Percentiles rank a stretch among this genome's conserved stretches.
phyloP scores from a whole-genome alignment of 1,140 invertebrate species.

The Pseudomyrmex concolor region DNA sequence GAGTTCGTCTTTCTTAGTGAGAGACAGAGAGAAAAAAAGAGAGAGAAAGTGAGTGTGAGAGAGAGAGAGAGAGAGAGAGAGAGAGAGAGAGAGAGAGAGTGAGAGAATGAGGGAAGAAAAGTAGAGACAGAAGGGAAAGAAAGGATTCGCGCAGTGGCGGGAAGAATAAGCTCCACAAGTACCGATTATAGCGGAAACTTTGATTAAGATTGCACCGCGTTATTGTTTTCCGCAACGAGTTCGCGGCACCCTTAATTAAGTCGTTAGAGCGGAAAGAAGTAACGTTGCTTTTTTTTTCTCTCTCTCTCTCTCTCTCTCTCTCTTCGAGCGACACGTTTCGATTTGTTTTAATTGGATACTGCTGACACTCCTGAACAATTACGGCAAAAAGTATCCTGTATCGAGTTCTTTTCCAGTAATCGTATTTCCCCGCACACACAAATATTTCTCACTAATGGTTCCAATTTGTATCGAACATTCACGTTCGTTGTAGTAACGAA shows the following conservation, averaged over 20 bases:
- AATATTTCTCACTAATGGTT: slow-evolving; percentile 26
- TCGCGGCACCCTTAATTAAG: slow-evolving; percentile 46
- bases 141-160: slow-evolving; percentile 33
- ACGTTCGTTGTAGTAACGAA: slow-evolving; percentile 7
- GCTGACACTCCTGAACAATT: slow-evolving; percentile 21
- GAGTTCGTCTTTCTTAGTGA: slow-evolving; percentile 19
- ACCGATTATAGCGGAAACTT: slow-evolving; percentile 60
- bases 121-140: neutral
- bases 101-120: neutral
- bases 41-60: neutral
- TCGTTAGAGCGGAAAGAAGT: slow-evolving; percentile 29
- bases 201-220: slow-evolving; percentile 64
- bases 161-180: slow-evolving; percentile 27
- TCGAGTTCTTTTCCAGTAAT: slow-evolving; percentile 25
- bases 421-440: slow-evolving; percentile 11
- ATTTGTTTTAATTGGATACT: slow-evolving; percentile 46
- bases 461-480: neutral
- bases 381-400: neutral
- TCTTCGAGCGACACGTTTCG: slow-evolving; percentile 13
- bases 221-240: slow-evolving; percentile 50
- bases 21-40: neutral
- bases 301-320: neutral
- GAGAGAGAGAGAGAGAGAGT: neutral
- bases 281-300: neutral
- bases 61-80: neutral